phyloP scores from a whole-genome alignment of 2,888 invertebrate species.

The Troilus luridus region DNA sequence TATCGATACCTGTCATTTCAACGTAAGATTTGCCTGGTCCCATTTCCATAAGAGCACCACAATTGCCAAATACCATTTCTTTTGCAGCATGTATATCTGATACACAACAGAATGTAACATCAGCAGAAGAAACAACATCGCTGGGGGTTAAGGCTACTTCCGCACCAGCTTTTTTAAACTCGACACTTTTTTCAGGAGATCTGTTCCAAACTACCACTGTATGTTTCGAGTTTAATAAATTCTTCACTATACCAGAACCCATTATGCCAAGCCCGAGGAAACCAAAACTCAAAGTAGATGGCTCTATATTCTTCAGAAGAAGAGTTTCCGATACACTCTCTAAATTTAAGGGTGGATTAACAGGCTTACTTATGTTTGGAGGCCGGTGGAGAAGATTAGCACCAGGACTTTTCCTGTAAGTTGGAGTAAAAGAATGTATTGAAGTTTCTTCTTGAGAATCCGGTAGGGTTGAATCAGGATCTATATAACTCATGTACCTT shows the following conservation, averaged over 20 bases:
- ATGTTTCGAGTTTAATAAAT: constrained; percentile 93
- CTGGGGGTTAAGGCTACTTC: constrained; percentile 89
- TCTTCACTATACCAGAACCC: constrained; percentile 96
- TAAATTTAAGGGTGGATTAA: constrained; percentile 82
- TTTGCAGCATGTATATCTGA: constrained; percentile 94
- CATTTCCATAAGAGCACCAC: constrained; percentile 89
- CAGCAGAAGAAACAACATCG: constrained; percentile 91
- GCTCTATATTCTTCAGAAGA: constrained; percentile 84
- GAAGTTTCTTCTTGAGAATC: constrained; percentile 22
- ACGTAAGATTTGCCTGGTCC: constrained; percentile 88
- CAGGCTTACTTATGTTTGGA: constrained; percentile 77
- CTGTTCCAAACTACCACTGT: constrained; percentile 95
- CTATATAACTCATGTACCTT: constrained; percentile 57
- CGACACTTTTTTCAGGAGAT: constrained; percentile 80
- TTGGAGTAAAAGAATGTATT: background rate
- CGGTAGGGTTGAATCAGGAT: constrained; percentile 68
- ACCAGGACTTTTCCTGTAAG: constrained; percentile 73
- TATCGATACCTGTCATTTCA: constrained; percentile 96
- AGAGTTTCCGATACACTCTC: constrained; percentile 78
- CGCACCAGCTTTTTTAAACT: constrained; percentile 90
- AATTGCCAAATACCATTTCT: constrained; percentile 92
- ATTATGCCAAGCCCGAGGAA: constrained; percentile 96
- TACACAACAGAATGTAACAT: constrained; percentile 96
- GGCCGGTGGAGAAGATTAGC: constrained; percentile 77
- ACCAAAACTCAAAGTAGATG: constrained; percentile 90